Evolutionary conservation across 2,888 invertebrate genomes (phyloP), one percentile per base, ranked within the genome.

Genomic region (Ochlodes sylvanus): DNA sequence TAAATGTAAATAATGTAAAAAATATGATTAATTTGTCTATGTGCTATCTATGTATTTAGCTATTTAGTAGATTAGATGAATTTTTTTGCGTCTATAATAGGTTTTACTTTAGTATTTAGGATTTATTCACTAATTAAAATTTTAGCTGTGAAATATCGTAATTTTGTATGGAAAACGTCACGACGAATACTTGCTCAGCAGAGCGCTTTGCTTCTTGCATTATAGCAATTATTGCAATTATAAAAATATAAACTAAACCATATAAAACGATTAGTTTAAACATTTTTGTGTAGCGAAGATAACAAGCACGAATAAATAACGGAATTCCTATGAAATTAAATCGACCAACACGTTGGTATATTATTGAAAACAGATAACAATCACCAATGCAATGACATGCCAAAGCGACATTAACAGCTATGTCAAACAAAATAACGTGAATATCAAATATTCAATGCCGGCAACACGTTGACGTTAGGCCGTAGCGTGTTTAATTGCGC

Each of bases 361-460:
- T 81, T 83, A 88, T 86, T 84, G 81, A 86, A 85, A 80, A 70
- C 71, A 67, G 87, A 88, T 87, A 85, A 74, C 41, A 64, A 88
- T 86, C 87, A 55, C 69, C 70, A 71, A 72, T 69, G 75, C 77
- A 77, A 83, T 90, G 87, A 91, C 92, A 92, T 93, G 92, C 92
- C 86, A 92, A 88, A 86, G 77, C 80, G 83, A 86, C 90, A 93
- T 93, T 92, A 92, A 90, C 91, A 91, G 84, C 87, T 88, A 80
- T 88, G 89, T 88, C 88, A 89, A 90, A 89, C 88, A 89, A 80
- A 83, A 87, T 86, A 85, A 86, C 85, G 78, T 82, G 79, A 74
- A 76, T 79, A 89, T 90, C 78, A 87, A 90, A 86, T 88, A 90
- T 90, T 89, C 83, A 87, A 71, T 70, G 72, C 77, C 82, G 80